phyloP scores from a whole-genome alignment of 2,797 vertebrate species.

The Lithobates pipiens region DNA sequence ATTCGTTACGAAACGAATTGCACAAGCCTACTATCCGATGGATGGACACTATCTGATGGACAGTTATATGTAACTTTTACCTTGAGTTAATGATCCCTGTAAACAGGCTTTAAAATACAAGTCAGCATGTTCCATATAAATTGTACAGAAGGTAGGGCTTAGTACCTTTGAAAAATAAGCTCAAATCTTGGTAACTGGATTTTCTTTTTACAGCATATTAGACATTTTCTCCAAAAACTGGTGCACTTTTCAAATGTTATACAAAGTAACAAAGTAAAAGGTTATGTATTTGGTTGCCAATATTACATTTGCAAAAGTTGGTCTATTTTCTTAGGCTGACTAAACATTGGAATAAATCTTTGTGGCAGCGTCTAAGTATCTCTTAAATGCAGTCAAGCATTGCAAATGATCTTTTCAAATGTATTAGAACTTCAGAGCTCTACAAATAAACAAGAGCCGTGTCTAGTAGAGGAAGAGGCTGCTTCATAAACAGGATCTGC shows the following conservation, averaged over 20 bases:
- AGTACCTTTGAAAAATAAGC: neutral
- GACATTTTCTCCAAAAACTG: neutral
- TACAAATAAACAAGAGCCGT: conserved; percentile 40
- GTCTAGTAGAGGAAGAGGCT: conserved; percentile 25
- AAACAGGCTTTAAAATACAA: neutral
- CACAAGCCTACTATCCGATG: too few species aligned
- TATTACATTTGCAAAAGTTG: conserved; percentile 17
- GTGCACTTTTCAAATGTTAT: neutral
- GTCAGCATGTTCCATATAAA: too few species aligned
- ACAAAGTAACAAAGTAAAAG: neutral
- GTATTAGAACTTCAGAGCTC: conserved; percentile 55
- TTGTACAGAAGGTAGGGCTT: neutral
- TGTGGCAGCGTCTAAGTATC: conserved; percentile 55
- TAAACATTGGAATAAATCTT: conserved; percentile 53
- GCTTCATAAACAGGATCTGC: conserved; percentile 45
- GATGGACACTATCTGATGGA: too few species aligned
- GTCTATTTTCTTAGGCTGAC: conserved; percentile 53
- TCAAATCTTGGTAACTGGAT: too few species aligned
- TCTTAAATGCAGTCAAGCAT: conserved; percentile 58
- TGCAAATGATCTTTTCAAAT: conserved; percentile 57
- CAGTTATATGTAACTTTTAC: too few species aligned
- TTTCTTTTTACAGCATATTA: neutral
- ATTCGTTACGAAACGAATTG: too few species aligned
- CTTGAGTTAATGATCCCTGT: too few species aligned
- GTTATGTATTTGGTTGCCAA: conserved; percentile 1